Evolutionary conservation across 2,113 vertebrate species (phyloP).

Genomic region (Micromys minutus): DNA sequence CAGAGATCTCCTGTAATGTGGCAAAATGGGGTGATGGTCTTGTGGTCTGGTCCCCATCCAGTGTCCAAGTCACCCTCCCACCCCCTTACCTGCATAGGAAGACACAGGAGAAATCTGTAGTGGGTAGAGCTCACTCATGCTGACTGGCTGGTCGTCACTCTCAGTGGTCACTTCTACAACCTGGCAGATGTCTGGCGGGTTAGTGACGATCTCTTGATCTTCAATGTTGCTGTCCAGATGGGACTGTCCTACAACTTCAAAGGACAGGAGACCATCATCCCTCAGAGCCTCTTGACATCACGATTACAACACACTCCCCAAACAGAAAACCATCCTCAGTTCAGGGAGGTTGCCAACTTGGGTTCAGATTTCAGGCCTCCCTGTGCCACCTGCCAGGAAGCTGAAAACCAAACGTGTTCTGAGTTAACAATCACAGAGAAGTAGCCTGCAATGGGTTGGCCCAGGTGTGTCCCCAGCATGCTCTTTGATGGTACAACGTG

Average conservation of each 20-base stretch:
- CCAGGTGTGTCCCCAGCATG: background rate
- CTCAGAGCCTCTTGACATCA: background rate
- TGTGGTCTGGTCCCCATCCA: accelerated
- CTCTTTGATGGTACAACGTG: background rate
- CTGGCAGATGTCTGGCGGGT: slow-evolving; percentile 96
- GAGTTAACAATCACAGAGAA: background rate
- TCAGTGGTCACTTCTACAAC: slow-evolving; percentile 98
- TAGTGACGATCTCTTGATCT: slow-evolving; percentile 93
- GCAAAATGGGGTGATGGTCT: no score
- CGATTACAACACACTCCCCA: background rate
- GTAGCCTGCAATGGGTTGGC: background rate
- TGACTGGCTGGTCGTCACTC: slow-evolving; percentile 95
- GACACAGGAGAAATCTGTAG: slow-evolving; percentile 98
- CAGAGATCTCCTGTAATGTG: background rate
- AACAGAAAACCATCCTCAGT: background rate
- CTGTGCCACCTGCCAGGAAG: background rate
- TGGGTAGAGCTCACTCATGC: slow-evolving; percentile 95
- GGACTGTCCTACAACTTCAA: slow-evolving; percentile 86
- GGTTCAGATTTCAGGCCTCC: background rate
- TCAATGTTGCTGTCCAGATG: slow-evolving; percentile 85
- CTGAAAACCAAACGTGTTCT: background rate
- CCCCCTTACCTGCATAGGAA: slow-evolving; percentile 91
- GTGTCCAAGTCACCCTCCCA: background rate
- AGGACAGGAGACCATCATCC: slow-evolving; percentile 49
- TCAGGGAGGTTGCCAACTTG: background rate